A percentile compares a stretch with the other conserved stretches of the same genome.
Conservation (phyloP, 92 coral and sea anemone genomes). For the Palythoa grandiflora region DNA sequence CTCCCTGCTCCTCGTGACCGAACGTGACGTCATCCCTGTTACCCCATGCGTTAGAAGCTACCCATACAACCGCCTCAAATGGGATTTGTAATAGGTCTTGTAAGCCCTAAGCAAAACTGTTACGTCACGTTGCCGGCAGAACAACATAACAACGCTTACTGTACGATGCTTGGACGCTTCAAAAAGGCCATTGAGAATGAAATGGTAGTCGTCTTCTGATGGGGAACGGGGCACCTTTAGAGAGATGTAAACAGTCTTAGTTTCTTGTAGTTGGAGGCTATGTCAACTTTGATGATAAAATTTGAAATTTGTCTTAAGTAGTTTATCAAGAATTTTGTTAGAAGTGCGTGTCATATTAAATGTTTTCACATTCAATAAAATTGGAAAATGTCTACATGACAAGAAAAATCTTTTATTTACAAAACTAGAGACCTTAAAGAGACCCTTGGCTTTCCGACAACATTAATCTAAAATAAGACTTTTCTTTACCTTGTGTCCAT, state of each 20-base stretch:
- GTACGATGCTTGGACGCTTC: conserved; percentile 40
- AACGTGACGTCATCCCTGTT: conserved; percentile 65
- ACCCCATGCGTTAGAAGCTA: conserved; percentile 61
- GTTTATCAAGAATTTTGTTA: not conserved
- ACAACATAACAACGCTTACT: conserved; percentile 77
- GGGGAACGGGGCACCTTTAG: conserved; percentile 31
- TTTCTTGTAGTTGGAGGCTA: not conserved
- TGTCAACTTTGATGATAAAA: not conserved
- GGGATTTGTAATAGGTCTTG: not conserved
- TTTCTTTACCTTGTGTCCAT: too few relatives aligned
- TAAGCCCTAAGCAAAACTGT: conserved; percentile 80
- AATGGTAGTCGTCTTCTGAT: not conserved
- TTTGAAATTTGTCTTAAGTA: not conserved
- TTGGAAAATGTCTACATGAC: too few relatives aligned
- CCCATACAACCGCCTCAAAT: conserved; percentile 44
- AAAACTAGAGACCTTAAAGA: too few relatives aligned
- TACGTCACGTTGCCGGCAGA: conserved; percentile 91
- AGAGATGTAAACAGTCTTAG: not conserved
- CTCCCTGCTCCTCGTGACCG: conserved; percentile 53
- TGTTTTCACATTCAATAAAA: too few relatives aligned
- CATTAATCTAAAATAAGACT: too few relatives aligned
- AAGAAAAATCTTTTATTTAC: too few relatives aligned
- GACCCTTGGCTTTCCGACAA: too few relatives aligned
- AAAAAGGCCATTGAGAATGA: not conserved
- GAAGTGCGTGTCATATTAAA: too few relatives aligned